These are phyloP conservation scores for Henricia sp. DNA, from an alignment of 53 echinoderm and acorn worm species.

Conservation along the genomic window DNA sequence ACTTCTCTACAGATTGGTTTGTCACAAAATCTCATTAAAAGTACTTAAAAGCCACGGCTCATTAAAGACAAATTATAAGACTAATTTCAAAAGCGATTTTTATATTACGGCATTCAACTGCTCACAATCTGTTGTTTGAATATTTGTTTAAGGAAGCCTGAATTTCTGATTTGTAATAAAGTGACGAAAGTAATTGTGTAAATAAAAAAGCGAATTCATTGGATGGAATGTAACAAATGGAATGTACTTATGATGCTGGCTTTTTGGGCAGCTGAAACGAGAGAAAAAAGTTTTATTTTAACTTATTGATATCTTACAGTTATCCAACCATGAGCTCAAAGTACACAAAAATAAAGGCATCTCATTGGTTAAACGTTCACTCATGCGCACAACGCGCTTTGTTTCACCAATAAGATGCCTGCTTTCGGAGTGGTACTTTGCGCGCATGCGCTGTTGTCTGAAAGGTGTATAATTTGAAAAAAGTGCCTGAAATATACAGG, in stretches of 20 bases:
- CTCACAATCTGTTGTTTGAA: constrained; percentile 30
- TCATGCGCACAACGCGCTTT: no score
- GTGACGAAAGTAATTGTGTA: constrained; percentile 4
- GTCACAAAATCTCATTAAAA: constrained; percentile 16
- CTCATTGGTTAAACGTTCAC: no score
- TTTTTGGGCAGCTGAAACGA: constrained; percentile 37
- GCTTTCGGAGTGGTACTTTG: no score
- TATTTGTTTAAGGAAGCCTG: constrained; percentile 29
- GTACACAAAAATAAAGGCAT: no score
- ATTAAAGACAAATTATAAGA: background rate
- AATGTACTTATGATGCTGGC: constrained; percentile 55
- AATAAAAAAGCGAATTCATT: background rate
- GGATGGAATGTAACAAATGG: constrained; percentile 21
- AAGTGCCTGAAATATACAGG: constrained; percentile 56
- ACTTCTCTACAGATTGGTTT: background rate
- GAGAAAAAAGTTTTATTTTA: constrained; percentile 42
- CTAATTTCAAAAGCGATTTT: constrained; percentile 23
- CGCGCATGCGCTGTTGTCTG: no score
- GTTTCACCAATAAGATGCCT: no score
- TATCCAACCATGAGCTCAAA: no score
- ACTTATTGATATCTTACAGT: constrained; percentile 44
- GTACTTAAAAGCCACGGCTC: constrained; percentile 29
- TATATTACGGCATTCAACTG: constrained; percentile 33
- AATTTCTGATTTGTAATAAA: constrained; percentile 17
- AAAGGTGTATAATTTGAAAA: no score